Evolutionary conservation across 1,140 invertebrate genomes (phyloP).

Genomic region (Drosophila parvula): DNA sequence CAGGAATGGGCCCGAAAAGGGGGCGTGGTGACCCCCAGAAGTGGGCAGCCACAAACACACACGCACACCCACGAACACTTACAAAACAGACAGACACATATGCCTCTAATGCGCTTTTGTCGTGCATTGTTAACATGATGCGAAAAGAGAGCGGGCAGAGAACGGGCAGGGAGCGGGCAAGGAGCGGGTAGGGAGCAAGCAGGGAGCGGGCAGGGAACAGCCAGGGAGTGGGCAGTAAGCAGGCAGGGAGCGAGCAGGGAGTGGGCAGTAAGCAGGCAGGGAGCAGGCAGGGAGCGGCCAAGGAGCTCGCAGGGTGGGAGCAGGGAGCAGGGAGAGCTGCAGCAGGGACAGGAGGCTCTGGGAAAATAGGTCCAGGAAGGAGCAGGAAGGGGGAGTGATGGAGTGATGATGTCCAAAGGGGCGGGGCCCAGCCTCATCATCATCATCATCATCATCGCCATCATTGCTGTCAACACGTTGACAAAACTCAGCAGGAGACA

Average conservation of each 20-base stretch:
- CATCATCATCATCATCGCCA: slow-evolving; percentile 49
- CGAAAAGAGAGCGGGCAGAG: slow-evolving; percentile 2
- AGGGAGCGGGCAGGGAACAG: background rate
- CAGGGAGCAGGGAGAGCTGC: background rate
- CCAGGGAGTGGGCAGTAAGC: too few species aligned
- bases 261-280: too few species aligned
- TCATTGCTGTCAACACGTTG: slow-evolving; percentile 76
- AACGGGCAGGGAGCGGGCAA: too few species aligned
- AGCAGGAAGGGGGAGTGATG: background rate
- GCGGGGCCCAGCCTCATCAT: slow-evolving; percentile 13
- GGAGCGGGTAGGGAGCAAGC: too few species aligned
- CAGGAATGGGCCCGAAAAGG: background rate
- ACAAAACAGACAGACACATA: slow-evolving; percentile 23
- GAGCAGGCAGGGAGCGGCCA: too few species aligned
- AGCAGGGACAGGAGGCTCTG: background rate
- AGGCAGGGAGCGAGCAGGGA: background rate
- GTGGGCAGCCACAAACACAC: slow-evolving; percentile 33
- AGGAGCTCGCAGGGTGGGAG: too few species aligned
- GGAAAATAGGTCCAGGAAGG: background rate
- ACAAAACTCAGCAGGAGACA: slow-evolving; percentile 41
- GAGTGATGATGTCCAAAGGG: slow-evolving; percentile 5
- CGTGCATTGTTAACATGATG: slow-evolving; percentile 70
- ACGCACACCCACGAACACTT: background rate
- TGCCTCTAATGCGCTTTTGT: slow-evolving; percentile 78
- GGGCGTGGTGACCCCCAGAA: slow-evolving; percentile 24